A percentile compares a stretch with the other conserved stretches of the same genome.
Evolutionary conservation across 2,797 vertebrate genomes (phyloP).

Genomic region (Florisuga fusca): DNA sequence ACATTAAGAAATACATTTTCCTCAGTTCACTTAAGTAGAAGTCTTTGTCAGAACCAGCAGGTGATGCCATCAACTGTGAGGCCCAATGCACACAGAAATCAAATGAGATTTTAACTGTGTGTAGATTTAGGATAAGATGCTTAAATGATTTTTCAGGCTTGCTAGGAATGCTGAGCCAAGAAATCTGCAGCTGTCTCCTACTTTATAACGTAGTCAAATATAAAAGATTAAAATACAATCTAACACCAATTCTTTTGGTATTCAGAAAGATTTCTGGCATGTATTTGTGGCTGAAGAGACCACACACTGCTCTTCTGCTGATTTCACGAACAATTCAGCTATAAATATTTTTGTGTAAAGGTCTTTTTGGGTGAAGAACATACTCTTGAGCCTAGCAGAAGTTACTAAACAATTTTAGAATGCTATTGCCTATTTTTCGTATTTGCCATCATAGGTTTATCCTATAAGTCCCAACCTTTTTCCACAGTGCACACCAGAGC

Average conservation of each 20-base stretch:
- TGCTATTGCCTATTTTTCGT: background rate
- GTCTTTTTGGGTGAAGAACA: background rate
- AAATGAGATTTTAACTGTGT: background rate
- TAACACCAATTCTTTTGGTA: background rate
- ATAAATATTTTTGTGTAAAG: background rate
- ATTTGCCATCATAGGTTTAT: background rate
- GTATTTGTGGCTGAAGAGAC: background rate
- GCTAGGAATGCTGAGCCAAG: background rate
- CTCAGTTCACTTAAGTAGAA: background rate
- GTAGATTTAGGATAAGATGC: background rate
- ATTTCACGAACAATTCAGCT: background rate
- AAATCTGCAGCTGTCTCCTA: background rate
- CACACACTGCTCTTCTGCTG: background rate
- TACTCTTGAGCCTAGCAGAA: background rate
- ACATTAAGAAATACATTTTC: background rate
- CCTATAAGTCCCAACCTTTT: background rate
- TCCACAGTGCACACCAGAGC: background rate
- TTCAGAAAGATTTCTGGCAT: background rate
- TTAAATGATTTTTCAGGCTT: background rate
- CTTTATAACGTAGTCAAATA: background rate
- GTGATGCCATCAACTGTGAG: background rate
- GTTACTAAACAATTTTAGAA: background rate
- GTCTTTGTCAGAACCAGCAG: background rate
- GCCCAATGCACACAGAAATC: background rate
- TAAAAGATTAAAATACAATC: background rate